phyloP scores from a whole-genome alignment of 92 coral and sea anemone species.

The Epizoanthus stellaris region DNA sequence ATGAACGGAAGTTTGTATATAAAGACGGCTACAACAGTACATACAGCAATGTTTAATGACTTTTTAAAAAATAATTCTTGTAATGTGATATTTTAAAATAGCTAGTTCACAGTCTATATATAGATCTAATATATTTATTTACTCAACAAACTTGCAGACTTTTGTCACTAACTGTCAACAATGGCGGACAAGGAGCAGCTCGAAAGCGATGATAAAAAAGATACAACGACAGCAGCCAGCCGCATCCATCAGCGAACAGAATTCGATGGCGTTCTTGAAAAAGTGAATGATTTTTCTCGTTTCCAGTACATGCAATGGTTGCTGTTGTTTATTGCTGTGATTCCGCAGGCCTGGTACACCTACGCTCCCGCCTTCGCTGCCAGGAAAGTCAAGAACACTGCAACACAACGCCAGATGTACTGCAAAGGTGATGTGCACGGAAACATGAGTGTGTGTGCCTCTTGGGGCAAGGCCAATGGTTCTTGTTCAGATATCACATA shows the following conservation, averaged over 20 bases:
- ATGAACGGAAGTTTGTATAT: no score
- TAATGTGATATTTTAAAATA: no score
- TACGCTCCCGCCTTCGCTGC: constrained; percentile 97
- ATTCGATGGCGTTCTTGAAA: constrained; percentile 77
- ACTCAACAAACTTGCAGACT: not conserved
- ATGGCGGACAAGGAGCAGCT: constrained; percentile 9
- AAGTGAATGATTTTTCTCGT: constrained; percentile 86
- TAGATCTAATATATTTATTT: no score
- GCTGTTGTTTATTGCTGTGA: constrained; percentile 77
- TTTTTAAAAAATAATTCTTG: no score
- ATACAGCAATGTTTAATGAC: no score
- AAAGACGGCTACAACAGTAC: no score
- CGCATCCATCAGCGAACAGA: constrained; percentile 74
- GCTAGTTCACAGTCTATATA: no score
- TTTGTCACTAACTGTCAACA: not conserved
- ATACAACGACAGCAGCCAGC: constrained; percentile 21
- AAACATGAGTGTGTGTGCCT: constrained; percentile 53
- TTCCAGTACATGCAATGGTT: constrained; percentile 95
- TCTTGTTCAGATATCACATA: constrained; percentile 76
- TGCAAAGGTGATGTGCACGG: constrained; percentile 67
- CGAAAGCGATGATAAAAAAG: constrained; percentile 15
- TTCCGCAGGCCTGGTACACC: constrained; percentile 97
- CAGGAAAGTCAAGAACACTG: constrained; percentile 75
- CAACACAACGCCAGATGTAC: constrained; percentile 41
- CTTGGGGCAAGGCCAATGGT: constrained; percentile 58